Base-by-base conservation (phyloP, 2,888 invertebrate genomes). In the Trypoxylon attenuatum region DNA sequence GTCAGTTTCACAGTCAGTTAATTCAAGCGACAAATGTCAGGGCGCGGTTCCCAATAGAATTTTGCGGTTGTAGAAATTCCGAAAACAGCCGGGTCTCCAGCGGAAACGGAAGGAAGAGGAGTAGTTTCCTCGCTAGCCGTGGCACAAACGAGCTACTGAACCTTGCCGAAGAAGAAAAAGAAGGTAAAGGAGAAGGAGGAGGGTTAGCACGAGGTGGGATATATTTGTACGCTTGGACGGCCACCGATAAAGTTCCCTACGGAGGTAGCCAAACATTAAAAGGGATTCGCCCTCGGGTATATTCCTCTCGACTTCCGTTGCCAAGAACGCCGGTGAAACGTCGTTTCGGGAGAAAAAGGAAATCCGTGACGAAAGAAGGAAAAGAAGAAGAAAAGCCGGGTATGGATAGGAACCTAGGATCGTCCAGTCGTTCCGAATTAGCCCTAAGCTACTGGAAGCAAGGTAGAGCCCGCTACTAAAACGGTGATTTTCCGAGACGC, bases 221-320 rank as follows among this genome's bases (percentile, higher is more conserved):
- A 4, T 45, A 43, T 38, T 27, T 10, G 33, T 49, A 49, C 18
- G 23, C 33, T 29, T 49, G 38, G 23, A 10, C 6, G 19, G 21
- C 15, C 43, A 47, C 25, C 10, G 47, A 49, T 55, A 55, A 55
- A 49, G 21, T 56, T 50, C 25, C 56, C 5, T 15, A 33, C 21
- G 21, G 42, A 42, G 49, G 33, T 33, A 33, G 33, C 33, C 33
- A 33, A 33, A 33, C 33, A 33, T 60, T 46, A 56, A 56, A 47
- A 41, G 33, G 47, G 49, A 60, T 47, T 29, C 55, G n/a, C 49
- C 13, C 18, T 21, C 49, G 43, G n/a, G 13, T 6, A 33, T 33
- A 13, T 38, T 47, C 16, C 49, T 42, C 29, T 55, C 47, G 56
- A 33, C 50, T 42, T 25, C 25, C 57, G 23, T 46, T 42, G 39